Base-by-base conservation (phyloP, 2,888 invertebrate genomes). In the Criorhina ranunculi region DNA sequence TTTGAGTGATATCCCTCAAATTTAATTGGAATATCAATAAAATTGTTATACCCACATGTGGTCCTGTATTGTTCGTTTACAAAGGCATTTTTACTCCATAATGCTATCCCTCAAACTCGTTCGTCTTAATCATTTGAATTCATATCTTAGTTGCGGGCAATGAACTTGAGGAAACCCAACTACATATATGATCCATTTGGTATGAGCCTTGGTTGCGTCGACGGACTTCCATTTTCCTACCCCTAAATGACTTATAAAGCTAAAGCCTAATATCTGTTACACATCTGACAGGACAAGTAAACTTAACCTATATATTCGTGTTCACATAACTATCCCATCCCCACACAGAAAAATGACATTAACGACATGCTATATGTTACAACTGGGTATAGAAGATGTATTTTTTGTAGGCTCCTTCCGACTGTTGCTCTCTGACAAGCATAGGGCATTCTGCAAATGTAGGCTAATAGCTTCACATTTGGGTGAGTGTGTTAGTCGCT, bases 21-120 rank as follows among this genome's bases (percentile, higher is more conserved):
- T 46, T 57, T 51, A 57, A 57, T 57, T 42, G 33, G 17, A 57
- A 33, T 69, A 57, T 57, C 55, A 69, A 55, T 64, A 57, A 57
- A 57, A 33, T 44, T 33, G 12, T 12, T 44, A 57, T 69, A 35
- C 42, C 12, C 57, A 31, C 59, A 64, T 24, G 19, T 19, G 12
- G 35, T 7, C n/a, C 5, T 33, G 17, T 19, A n/a, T 59, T 59
- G 31, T 60, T 15, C 44, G 8, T 29, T 7, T 6, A 40, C 66
- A 53, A 29, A 37, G 24, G 15, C 15, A 8, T 35, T 29, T 29
- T 29, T 29, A 49, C 19, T 49, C 24, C 19, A 24, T 24, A 11
- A 11, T 29, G 6, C 29, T 12, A 5, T 7, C 24, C 12, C 15
- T 2, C 40, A 42, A 40, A 35, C 35, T 64, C 19, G 46, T 8